Evolutionary conservation across 1,140 invertebrate genomes (phyloP).

Genomic region (Drosophila subobscura): DNA sequence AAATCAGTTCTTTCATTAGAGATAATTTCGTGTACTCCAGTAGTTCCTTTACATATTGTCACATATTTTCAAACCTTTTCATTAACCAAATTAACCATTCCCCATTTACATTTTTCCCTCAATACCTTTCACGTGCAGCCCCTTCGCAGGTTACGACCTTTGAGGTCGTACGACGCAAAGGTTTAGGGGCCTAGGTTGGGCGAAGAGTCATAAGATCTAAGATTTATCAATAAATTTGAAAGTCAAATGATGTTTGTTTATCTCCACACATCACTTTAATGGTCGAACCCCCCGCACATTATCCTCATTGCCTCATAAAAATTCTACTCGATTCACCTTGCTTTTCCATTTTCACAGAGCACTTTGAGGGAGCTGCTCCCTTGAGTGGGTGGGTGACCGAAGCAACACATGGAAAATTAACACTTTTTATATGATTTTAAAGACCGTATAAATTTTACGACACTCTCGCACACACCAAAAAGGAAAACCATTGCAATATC

Average conservation of each 20-base stretch:
- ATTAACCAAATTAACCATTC: background rate
- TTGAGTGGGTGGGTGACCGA: background rate
- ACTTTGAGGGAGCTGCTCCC: background rate
- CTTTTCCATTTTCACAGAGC: conserved; percentile 38
- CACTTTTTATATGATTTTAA: conserved; percentile 80
- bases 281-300: conserved; percentile 50
- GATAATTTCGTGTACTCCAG: too few relatives aligned
- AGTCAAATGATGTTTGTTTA: conserved; percentile 51
- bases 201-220: conserved; percentile 56
- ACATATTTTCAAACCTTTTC: too few relatives aligned
- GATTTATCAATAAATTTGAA: conserved; percentile 78
- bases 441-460: conserved; percentile 76
- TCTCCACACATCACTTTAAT: conserved; percentile 44
- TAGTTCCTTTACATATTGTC: too few relatives aligned
- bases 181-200: conserved; percentile 22
- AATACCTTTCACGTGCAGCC: conserved; percentile 2
- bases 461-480: conserved; percentile 27
- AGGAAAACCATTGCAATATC: conserved; percentile 36
- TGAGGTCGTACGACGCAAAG: conserved; percentile 9
- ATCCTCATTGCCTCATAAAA: conserved; percentile 69
- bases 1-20: too few relatives aligned
- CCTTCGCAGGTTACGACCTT: conserved; percentile 27
- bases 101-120: conserved; percentile 5
- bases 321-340: conserved; percentile 47
- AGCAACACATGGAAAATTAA: conserved; percentile 78